Evolutionary conservation across 2,797 vertebrate genomes (phyloP).

Genomic region (Bryconaethiops microstoma): DNA sequence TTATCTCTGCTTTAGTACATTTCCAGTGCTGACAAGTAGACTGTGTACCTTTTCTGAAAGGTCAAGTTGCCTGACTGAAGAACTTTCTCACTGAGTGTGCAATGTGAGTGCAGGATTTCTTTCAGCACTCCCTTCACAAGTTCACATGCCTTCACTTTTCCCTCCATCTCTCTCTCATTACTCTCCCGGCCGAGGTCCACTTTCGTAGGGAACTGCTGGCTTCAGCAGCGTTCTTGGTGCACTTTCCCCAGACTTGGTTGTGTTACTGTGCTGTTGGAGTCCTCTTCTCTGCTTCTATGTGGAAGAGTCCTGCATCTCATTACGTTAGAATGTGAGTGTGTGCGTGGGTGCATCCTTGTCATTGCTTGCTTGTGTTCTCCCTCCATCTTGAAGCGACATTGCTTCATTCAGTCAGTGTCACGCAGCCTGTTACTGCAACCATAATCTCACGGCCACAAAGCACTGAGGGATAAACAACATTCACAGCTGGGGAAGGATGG

Average conservation of each 20-base stretch:
- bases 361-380: background rate
- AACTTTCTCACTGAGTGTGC: background rate
- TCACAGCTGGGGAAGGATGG: conserved; percentile 14
- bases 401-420: background rate
- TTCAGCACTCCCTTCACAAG: background rate
- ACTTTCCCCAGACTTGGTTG: conserved; percentile 21
- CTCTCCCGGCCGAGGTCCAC: background rate
- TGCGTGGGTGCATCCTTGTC: conserved; percentile 1
- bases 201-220: conserved; percentile 24
- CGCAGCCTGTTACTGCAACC: conserved; percentile 1
- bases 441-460: background rate
- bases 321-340: conserved; percentile 16
- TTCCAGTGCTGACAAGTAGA: background rate
- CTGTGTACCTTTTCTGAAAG: background rate
- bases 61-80: background rate
- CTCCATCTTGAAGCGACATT: background rate
- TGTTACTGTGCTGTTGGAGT: conserved; percentile 28
- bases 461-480: conserved; percentile 22
- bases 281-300: conserved; percentile 3
- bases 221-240: conserved; percentile 27
- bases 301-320: conserved; percentile 36
- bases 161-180: conserved; percentile 3
- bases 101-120: background rate
- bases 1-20: background rate
- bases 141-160: conserved; percentile 16